Base-by-base conservation (phyloP, 2,113 vertebrate genomes). In the Hippocampus abdominalis region DNA sequence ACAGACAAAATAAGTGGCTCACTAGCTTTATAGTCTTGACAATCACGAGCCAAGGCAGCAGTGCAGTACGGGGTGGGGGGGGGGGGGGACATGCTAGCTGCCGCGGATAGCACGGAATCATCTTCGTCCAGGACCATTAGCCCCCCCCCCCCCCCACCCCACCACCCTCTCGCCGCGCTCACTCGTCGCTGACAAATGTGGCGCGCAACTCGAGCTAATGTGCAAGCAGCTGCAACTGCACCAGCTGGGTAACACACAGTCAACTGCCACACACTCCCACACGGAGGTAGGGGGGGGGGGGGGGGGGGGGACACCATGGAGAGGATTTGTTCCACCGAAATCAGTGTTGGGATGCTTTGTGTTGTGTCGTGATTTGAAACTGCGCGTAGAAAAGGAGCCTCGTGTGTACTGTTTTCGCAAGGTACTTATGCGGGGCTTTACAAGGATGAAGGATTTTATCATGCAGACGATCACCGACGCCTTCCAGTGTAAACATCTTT, bases 81-180 rank as follows among this genome's bases (percentile, higher is more conserved):
- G 46, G 16, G 46, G 46, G 23, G 23, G 29, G 48, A 23, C 32
- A 71, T 63, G 77, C 77, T 73, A 65, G 80, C 68, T 64, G 74
- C 40, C 68, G 2, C 12, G 71, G 68, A 66, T 75, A 68, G 49
- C 51, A 76, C 15, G 12, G 76, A 73, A 84, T 81, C 79, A 68
- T 83, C 81, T 82, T 70, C 62, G 77, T 86, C 84, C 77, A 32
- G 81, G 80, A 64, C 72, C 84, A 87, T 89, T 89, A 86, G 86
- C 84, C 80, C 64, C 61, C 36, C 71, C 64, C 61, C 27, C 29
- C 32, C 32, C 32, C 5, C 32, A 36, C 1, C 32, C 32, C 32
- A 5, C 32, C 4, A 5, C 32, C 4, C 4, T 6, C 32, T 36
- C 0, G 29, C 10, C 44, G 65, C 63, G 77, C 73, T 85, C 69